Conservation (phyloP, 2,797 vertebrate species). For the Neoniphon sammara region DNA sequence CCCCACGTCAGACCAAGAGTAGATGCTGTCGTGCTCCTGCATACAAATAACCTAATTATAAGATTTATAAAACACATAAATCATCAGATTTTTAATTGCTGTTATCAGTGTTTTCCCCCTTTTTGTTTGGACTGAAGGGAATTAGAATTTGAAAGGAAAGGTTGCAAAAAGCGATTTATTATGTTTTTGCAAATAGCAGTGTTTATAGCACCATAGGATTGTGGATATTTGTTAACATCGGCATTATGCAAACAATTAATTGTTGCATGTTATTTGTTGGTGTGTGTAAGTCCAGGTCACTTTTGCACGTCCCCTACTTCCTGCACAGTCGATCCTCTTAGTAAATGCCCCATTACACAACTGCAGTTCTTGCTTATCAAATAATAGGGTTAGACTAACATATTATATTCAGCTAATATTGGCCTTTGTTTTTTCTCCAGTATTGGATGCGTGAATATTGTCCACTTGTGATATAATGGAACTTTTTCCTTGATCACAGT, state of each 20-base stretch:
- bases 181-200: constrained; percentile 28
- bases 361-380: constrained; percentile 13
- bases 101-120: constrained; percentile 43
- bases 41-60: constrained; percentile 74
- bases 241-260: constrained; percentile 20
- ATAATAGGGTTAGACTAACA: background rate
- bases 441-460: too few species aligned
- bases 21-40: constrained; percentile 47
- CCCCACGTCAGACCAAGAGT: constrained; percentile 50
- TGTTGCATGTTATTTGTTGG: constrained; percentile 25
- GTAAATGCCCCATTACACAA: constrained; percentile 9
- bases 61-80: constrained; percentile 66
- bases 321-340: constrained; percentile 20
- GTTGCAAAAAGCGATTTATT: constrained; percentile 48
- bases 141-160: constrained; percentile 58
- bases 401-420: background rate
- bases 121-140: constrained; percentile 53
- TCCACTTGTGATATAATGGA: too few species aligned
- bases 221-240: constrained; percentile 34
- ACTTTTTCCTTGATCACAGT: too few species aligned
- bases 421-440: too few species aligned
- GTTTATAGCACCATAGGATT: constrained; percentile 39
- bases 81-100: constrained; percentile 66
- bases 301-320: constrained; percentile 4
- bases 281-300: constrained; percentile 4